phyloP scores from a whole-genome alignment of 2,113 vertebrate species.

The Cynocephalus volans region DNA sequence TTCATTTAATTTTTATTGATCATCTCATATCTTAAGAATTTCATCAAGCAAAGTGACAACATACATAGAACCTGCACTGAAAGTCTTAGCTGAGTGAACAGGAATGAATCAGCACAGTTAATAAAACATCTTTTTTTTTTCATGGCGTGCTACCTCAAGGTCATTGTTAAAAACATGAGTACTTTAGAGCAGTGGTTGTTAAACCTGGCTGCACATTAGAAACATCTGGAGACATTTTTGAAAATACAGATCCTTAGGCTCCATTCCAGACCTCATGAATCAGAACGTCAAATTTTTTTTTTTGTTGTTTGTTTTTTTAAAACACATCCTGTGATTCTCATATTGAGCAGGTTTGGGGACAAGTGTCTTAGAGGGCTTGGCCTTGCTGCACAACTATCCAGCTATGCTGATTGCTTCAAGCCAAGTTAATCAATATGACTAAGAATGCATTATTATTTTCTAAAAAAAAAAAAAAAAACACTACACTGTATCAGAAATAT shows the following conservation, averaged over 20 bases:
- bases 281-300: background rate
- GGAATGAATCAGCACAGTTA: conserved; percentile 40
- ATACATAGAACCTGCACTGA: background rate
- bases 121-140: conserved; percentile 20
- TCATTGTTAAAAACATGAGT: background rate
- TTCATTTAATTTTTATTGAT: conserved; percentile 69
- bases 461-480: background rate
- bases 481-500: background rate
- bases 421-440: background rate
- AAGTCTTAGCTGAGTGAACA: conserved; percentile 48
- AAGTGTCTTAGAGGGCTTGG: background rate
- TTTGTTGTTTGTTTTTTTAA: background rate
- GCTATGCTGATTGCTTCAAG: background rate
- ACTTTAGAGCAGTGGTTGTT: background rate
- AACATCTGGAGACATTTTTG: background rate
- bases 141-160: conserved; percentile 47
- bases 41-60: conserved; percentile 59
- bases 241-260: background rate
- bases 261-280: background rate
- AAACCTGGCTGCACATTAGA: background rate
- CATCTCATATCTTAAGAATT: conserved; percentile 52
- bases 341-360: background rate
- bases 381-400: background rate
- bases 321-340: background rate
- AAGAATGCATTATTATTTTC: conserved; percentile 37